These are phyloP conservation scores for Pelodiscus sinensis DNA, from an alignment of 2,113 vertebrate species.

Conservation along the genomic window DNA sequence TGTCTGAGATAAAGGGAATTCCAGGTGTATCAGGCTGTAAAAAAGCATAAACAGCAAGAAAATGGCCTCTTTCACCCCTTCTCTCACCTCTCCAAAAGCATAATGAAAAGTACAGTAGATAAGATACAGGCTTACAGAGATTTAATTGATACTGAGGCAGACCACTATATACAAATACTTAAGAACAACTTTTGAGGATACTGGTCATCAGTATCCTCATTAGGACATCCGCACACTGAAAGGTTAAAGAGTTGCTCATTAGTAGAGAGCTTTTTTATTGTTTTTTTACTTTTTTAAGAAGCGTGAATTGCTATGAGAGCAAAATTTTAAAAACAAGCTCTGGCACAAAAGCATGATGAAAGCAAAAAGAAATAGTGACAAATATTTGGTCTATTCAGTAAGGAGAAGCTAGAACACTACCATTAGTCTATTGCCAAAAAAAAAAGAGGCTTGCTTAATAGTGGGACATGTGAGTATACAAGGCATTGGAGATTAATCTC, in stretches of 20 bases:
- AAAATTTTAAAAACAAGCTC: constrained; percentile 5
- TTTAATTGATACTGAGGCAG: background rate
- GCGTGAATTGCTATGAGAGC: background rate
- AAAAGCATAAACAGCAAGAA: background rate
- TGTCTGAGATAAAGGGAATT: background rate
- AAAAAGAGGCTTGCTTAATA: background rate
- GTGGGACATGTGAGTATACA: background rate
- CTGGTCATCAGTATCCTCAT: background rate
- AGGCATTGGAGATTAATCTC: background rate
- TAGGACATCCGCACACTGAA: background rate
- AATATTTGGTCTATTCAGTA: background rate
- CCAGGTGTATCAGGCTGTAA: background rate
- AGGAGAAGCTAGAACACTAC: constrained; percentile 14
- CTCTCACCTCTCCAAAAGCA: background rate
- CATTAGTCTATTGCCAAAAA: background rate
- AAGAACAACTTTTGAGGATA: background rate
- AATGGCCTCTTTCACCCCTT: background rate
- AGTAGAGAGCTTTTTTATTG: constrained; percentile 7
- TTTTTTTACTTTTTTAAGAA: background rate
- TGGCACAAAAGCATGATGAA: constrained; percentile 14
- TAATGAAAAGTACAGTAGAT: background rate
- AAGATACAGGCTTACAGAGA: background rate
- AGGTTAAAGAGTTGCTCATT: background rate
- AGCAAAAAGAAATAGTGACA: constrained; percentile 18
- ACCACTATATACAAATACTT: constrained; percentile 14